phyloP scores from a whole-genome alignment of 2,888 invertebrate genomes.

The Oligia latruncula region DNA sequence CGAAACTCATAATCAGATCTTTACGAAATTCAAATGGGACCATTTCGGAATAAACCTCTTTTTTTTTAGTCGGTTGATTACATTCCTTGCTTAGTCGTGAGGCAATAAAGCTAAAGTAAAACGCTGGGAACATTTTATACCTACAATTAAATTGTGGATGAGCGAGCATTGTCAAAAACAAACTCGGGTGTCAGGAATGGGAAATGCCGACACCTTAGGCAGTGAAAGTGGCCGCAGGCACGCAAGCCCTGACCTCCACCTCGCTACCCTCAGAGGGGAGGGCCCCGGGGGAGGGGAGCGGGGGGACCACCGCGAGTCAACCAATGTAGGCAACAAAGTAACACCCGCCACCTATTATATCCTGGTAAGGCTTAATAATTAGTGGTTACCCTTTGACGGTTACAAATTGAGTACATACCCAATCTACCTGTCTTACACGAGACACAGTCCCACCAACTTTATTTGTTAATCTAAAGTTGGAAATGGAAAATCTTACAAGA shows the following conservation, averaged over 20 bases:
- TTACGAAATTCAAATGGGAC: too few species aligned
- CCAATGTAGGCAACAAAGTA: slow-evolving; percentile 17
- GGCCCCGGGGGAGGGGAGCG: neutral
- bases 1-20: too few species aligned
- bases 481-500: slow-evolving; percentile 13
- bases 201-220: slow-evolving; percentile 64
- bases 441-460: slow-evolving; percentile 8
- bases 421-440: slow-evolving; percentile 6
- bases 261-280: neutral
- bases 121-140: slow-evolving; percentile 32
- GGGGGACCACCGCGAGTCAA: slow-evolving; percentile 16
- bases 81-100: slow-evolving; percentile 14
- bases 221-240: slow-evolving; percentile 66
- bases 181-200: slow-evolving; percentile 65
- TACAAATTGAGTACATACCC: slow-evolving; percentile 9
- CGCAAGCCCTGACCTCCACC: slow-evolving; percentile 59
- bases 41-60: too few species aligned
- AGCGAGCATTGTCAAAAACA: slow-evolving; percentile 60
- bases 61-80: slow-evolving; percentile 7
- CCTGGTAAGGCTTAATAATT: slow-evolving; percentile 22
- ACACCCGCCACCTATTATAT: slow-evolving; percentile 26
- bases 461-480: slow-evolving; percentile 42
- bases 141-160: slow-evolving; percentile 51
- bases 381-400: slow-evolving; percentile 27
- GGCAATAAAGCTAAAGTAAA: slow-evolving; percentile 20